phyloP scores from a whole-genome alignment of 2,888 invertebrate genomes.

The Epirrita christyi region DNA sequence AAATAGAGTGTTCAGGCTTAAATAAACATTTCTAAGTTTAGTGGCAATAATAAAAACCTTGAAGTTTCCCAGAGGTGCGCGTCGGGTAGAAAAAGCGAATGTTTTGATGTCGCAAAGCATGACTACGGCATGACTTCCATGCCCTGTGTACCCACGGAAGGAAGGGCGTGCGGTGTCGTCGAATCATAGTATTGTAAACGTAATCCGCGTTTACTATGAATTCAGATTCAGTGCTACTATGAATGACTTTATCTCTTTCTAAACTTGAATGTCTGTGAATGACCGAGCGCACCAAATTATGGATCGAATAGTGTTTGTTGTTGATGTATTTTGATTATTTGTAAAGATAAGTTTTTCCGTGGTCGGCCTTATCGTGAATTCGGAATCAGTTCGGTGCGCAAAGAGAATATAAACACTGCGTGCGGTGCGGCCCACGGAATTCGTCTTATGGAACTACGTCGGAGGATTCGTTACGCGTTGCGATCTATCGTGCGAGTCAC shows the following conservation, averaged over 20 bases:
- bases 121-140: conserved; percentile 83
- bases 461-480: conserved; percentile 69
- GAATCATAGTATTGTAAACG: conserved; percentile 53
- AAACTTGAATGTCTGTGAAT: conserved; percentile 82
- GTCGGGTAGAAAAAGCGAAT: conserved; percentile 60
- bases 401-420: conserved; percentile 10
- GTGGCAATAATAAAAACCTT: conserved; percentile 50
- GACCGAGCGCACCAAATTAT: conserved; percentile 82
- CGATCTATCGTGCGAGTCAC: conserved; percentile 65
- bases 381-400: conserved; percentile 49
- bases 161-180: conserved; percentile 78
- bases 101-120: conserved; percentile 79
- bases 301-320: conserved; percentile 81
- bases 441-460: conserved; percentile 65
- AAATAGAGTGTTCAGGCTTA: conserved; percentile 65
- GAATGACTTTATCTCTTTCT: conserved; percentile 78
- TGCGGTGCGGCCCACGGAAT: conserved; percentile 57
- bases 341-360: conserved; percentile 66
- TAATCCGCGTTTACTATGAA: conserved; percentile 73
- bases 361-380: conserved; percentile 67
- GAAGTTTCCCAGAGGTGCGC: conserved; percentile 54
- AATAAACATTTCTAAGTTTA: conserved; percentile 62
- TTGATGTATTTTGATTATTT: conserved; percentile 80
- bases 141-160: conserved; percentile 73
- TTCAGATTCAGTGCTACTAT: too few species aligned